Percentiles rank a stretch among this genome's conserved stretches.
These are phyloP conservation scores for Malacoctenus gilli DNA, from an alignment of 2,797 vertebrate genomes.

Conservation along the genomic window DNA sequence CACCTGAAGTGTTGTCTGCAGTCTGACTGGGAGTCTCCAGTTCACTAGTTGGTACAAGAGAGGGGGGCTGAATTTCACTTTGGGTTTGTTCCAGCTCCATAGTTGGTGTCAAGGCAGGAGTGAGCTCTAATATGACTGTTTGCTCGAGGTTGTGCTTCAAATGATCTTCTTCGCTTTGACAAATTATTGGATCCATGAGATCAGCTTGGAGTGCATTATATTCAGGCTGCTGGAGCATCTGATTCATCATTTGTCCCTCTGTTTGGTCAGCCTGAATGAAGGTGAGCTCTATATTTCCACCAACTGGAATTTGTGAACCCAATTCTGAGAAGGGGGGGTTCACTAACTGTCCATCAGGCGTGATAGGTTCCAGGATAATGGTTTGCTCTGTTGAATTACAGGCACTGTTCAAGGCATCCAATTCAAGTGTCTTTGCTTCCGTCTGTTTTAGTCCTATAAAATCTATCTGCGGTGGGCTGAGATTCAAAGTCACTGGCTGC, in stretches of 20 bases:
- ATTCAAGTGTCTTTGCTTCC: slow-evolving; percentile 28
- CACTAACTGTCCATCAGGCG: slow-evolving; percentile 69
- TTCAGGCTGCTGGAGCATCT: slow-evolving; percentile 42
- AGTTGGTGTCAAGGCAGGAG: slow-evolving; percentile 62
- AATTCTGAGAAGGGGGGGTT: slow-evolving; percentile 60
- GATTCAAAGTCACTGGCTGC: slow-evolving; percentile 43
- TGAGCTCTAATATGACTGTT: slow-evolving; percentile 73
- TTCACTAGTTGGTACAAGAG: slow-evolving; percentile 43
- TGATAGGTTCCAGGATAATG: slow-evolving; percentile 75
- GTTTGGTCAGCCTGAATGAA: slow-evolving; percentile 44
- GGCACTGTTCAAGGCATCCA: slow-evolving; percentile 32
- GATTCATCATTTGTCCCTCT: slow-evolving; percentile 39
- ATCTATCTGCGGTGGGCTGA: slow-evolving; percentile 54
- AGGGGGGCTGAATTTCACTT: slow-evolving; percentile 45
- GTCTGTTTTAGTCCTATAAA: slow-evolving; percentile 52
- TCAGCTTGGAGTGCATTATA: slow-evolving; percentile 31
- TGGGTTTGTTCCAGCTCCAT: slow-evolving; percentile 69
- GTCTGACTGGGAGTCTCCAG: slow-evolving; percentile 43
- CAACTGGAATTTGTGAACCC: slow-evolving; percentile 36
- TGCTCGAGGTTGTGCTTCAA: slow-evolving; percentile 64
- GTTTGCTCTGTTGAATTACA: slow-evolving; percentile 69
- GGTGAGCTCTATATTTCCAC: slow-evolving; percentile 52
- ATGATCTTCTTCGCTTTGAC: slow-evolving; percentile 44
- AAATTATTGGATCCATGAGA: slow-evolving; percentile 44
- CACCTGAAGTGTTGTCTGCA: slow-evolving; percentile 24